These are phyloP conservation scores for Pogona vitticeps DNA, from an alignment of 2,113 vertebrate genomes.

Conservation along the genomic window DNA sequence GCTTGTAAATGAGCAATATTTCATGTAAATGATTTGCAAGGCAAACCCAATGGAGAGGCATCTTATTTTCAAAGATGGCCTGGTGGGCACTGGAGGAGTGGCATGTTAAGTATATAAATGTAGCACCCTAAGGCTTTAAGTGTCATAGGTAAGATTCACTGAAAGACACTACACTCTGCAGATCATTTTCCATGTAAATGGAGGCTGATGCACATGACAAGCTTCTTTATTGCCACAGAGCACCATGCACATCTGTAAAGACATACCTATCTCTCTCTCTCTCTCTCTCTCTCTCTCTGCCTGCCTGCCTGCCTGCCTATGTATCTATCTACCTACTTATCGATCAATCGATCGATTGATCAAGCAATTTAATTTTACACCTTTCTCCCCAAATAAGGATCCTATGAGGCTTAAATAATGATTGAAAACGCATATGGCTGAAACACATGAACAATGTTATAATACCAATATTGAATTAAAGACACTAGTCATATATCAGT, in stretches of 20 bases:
- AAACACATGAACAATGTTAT: too few relatives aligned
- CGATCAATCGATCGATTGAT: too few relatives aligned
- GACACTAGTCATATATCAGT: too few relatives aligned
- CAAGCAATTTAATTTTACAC: too few relatives aligned
- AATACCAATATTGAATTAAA: too few relatives aligned
- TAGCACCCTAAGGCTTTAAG: slow-evolving; percentile 53
- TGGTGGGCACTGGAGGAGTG: slow-evolving; percentile 53
- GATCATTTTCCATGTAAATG: not conserved
- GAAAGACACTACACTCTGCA: not conserved
- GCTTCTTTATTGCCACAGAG: not conserved
- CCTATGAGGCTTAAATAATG: too few relatives aligned
- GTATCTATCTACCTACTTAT: too few relatives aligned
- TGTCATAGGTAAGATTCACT: slow-evolving; percentile 46
- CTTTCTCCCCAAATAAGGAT: too few relatives aligned
- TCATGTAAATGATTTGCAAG: slow-evolving; percentile 71
- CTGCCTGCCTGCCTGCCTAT: too few relatives aligned
- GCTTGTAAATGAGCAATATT: slow-evolving; percentile 62
- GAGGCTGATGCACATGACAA: not conserved
- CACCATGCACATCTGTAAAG: not conserved
- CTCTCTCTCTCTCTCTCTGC: too few relatives aligned
- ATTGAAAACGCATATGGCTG: too few relatives aligned
- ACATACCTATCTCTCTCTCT: too few relatives aligned
- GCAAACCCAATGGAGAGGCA: slow-evolving; percentile 52
- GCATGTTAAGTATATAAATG: slow-evolving; percentile 46
- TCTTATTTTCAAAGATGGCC: slow-evolving; percentile 60